Conservation (phyloP, 1,140 invertebrate genomes). For the Venustaconcha ellipsiformis region DNA sequence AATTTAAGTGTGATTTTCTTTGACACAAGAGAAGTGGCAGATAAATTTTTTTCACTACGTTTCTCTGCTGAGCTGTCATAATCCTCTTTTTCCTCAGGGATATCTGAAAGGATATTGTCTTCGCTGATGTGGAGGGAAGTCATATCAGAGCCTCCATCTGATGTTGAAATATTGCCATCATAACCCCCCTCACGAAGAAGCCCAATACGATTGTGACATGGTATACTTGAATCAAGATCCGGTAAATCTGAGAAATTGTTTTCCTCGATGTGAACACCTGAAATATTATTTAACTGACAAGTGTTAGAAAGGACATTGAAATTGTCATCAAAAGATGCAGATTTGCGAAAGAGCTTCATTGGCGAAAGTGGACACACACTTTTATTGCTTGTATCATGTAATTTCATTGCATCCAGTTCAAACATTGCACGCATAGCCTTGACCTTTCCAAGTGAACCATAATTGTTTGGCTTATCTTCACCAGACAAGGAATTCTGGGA, state of each 20-base stretch:
- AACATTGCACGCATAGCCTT: conserved; percentile 51
- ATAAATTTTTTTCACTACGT: conserved; percentile 20
- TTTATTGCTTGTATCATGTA: neutral
- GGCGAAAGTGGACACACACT: too few relatives aligned
- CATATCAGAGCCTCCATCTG: conserved; percentile 27
- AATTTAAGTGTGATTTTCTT: conserved; percentile 4
- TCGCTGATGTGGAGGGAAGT: conserved; percentile 46
- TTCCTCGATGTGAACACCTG: too few relatives aligned
- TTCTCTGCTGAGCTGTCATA: conserved; percentile 31
- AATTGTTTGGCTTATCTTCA: conserved; percentile 20
- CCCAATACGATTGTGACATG: neutral
- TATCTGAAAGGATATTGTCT: conserved; percentile 57
- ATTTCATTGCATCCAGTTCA: conserved; percentile 47
- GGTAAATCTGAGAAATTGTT: too few relatives aligned
- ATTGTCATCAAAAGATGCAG: conserved; percentile 27
- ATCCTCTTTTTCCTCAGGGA: conserved; percentile 58
- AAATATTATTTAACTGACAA: too few relatives aligned
- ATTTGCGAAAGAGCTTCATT: conserved; percentile 17
- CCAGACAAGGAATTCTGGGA: conserved; percentile 42
- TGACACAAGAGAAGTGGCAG: conserved; percentile 7
- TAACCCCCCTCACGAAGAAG: conserved; percentile 9
- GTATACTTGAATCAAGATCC: too few relatives aligned
- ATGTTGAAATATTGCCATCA: conserved; percentile 24
- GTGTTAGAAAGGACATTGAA: too few relatives aligned
- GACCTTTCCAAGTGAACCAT: conserved; percentile 44